phyloP scores from a whole-genome alignment of 2,888 invertebrate genomes.

The Notodonta ziczac region DNA sequence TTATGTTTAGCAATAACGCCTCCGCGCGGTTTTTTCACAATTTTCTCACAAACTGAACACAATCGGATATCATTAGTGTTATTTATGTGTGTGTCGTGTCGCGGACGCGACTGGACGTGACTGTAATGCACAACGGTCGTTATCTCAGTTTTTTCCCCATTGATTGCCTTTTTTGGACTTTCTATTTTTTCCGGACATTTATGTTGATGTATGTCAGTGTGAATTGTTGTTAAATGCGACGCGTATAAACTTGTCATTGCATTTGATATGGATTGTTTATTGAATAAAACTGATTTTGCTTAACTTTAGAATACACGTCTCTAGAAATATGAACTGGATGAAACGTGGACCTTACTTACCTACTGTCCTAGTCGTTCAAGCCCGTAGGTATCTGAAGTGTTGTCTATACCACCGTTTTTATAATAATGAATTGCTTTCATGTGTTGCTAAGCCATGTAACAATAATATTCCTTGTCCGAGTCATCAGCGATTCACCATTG shows the following conservation, averaged over 20 bases:
- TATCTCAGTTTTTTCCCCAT: slow-evolving; percentile 54
- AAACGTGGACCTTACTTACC: too few relatives aligned
- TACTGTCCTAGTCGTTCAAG: too few relatives aligned
- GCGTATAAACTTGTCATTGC: neutral
- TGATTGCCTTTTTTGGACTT: slow-evolving; percentile 52
- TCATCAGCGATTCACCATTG: too few relatives aligned
- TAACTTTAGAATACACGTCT: too few relatives aligned
- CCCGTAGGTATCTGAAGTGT: too few relatives aligned
- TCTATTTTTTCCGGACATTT: slow-evolving; percentile 12
- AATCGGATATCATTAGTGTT: slow-evolving; percentile 79
- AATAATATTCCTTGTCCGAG: too few relatives aligned
- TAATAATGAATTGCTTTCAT: too few relatives aligned
- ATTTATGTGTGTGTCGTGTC: slow-evolving; percentile 74
- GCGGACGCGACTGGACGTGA: slow-evolving; percentile 64
- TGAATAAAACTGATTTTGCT: neutral
- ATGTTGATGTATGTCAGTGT: neutral
- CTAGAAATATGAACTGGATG: too few relatives aligned
- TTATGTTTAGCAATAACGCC: slow-evolving; percentile 39
- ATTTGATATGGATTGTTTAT: neutral
- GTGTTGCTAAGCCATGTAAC: too few relatives aligned
- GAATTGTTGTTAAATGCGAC: neutral
- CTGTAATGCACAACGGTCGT: slow-evolving; percentile 58
- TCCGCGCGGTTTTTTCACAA: slow-evolving; percentile 18
- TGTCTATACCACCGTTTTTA: too few relatives aligned
- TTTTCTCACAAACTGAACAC: slow-evolving; percentile 58